phyloP scores from a whole-genome alignment of 2,888 invertebrate genomes.

The Tetranychus truncatus region DNA sequence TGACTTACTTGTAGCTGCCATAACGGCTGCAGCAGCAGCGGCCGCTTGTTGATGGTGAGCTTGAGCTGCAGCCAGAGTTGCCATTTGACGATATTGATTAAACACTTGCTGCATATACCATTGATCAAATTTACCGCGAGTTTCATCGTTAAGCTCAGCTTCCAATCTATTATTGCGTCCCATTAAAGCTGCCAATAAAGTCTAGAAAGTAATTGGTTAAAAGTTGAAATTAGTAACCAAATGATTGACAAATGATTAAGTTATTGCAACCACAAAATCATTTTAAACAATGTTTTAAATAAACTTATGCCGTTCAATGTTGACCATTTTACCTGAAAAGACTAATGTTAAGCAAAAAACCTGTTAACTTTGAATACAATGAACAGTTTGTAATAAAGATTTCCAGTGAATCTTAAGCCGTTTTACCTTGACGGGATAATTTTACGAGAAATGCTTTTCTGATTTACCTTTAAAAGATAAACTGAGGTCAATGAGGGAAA shows the following conservation, averaged over 20 bases:
- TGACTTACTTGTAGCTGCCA: constrained; percentile 16
- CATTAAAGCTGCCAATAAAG: constrained; percentile 53
- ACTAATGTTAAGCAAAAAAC: too few relatives aligned
- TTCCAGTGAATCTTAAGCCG: neutral
- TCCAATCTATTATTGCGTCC: neutral
- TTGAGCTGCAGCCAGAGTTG: constrained; percentile 22
- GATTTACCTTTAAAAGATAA: neutral
- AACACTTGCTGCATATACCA: constrained; percentile 49
- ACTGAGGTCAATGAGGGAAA: constrained; percentile 12
- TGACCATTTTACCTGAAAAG: too few relatives aligned
- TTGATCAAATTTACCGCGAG: constrained; percentile 67
- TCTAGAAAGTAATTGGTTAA: constrained; percentile 28
- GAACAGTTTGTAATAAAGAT: neutral
- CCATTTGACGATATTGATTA: constrained; percentile 26
- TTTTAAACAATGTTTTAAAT: neutral
- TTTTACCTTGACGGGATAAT: neutral
- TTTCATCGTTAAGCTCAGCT: constrained; percentile 52
- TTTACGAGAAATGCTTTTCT: constrained; percentile 5
- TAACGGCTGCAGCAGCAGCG: constrained; percentile 18
- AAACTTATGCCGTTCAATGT: neutral
- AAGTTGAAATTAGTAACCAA: neutral
- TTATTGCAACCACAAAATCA: neutral
- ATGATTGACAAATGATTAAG: neutral
- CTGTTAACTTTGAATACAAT: too few relatives aligned
- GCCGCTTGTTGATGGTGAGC: constrained; percentile 21